These are phyloP conservation scores for Poeciliopsis presidionis DNA, from an alignment of 2,797 vertebrate species.

Conservation along the genomic window DNA sequence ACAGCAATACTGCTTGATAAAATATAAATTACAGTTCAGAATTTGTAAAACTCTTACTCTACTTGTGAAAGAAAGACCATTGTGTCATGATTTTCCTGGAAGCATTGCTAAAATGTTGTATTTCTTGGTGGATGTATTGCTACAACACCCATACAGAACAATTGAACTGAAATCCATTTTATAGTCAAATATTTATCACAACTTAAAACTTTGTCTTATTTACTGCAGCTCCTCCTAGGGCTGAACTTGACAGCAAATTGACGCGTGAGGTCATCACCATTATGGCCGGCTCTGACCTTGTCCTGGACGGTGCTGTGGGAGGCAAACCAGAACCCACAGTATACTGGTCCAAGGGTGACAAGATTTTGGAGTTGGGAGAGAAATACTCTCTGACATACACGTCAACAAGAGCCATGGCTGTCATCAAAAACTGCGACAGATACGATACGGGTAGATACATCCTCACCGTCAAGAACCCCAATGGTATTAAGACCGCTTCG, in stretches of 20 bases:
- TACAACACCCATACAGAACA: not conserved
- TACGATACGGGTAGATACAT: conserved; percentile 93
- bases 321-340: conserved; percentile 99
- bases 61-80: not conserved
- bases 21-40: not conserved
- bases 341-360: conserved; percentile 96
- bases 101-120: not conserved
- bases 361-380: conserved; percentile 91
- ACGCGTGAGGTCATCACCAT: conserved; percentile 89
- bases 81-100: not conserved
- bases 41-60: not conserved
- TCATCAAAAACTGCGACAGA: conserved; percentile 96
- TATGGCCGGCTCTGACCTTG: conserved; percentile 92
- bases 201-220: not conserved
- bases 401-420: conserved; percentile 90
- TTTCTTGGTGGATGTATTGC: too few species aligned
- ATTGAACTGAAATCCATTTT: not conserved
- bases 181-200: not conserved
- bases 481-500: conserved; percentile 89
- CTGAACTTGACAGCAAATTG: conserved; percentile 92
- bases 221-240: conserved; percentile 91
- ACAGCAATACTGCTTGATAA: not conserved
- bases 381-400: conserved; percentile 98
- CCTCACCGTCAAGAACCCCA: conserved; percentile 93
- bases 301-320: conserved; percentile 93